These are phyloP conservation scores for Stenichneumon culpator DNA, from an alignment of 2,888 invertebrate species.

Conservation along the genomic window DNA sequence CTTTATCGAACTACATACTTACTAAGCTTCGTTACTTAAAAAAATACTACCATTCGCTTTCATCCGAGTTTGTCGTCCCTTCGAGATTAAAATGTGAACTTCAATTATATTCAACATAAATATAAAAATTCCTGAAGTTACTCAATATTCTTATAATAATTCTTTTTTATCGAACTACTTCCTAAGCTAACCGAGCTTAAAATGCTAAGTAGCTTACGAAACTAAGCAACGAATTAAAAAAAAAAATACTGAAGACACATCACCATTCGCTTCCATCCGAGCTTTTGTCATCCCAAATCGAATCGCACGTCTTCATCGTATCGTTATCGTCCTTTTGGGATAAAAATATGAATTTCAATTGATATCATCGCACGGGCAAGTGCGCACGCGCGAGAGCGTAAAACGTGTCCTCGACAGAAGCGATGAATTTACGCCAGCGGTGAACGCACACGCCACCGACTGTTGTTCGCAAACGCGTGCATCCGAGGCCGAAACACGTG, in stretches of 20 bases:
- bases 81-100: too few species aligned
- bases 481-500: slow-evolving; percentile 72
- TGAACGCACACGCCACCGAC: slow-evolving; percentile 51
- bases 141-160: too few species aligned
- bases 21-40: too few species aligned
- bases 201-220: too few species aligned
- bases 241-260: too few species aligned
- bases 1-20: too few species aligned
- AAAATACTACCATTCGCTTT: too few species aligned
- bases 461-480: slow-evolving; percentile 47
- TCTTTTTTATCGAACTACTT: too few species aligned
- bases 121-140: background rate
- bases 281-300: background rate
- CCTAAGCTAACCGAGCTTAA: too few species aligned
- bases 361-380: background rate
- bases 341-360: background rate
- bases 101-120: too few species aligned
- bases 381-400: background rate
- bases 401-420: slow-evolving; percentile 28
- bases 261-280: background rate
- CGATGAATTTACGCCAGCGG: slow-evolving; percentile 29
- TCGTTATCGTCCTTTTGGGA: background rate
- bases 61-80: too few species aligned
- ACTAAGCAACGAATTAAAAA: too few species aligned
- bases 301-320: background rate